These are phyloP conservation scores for Trematomus loennbergii DNA, from an alignment of 2,113 vertebrate species.

Conservation along the genomic window DNA sequence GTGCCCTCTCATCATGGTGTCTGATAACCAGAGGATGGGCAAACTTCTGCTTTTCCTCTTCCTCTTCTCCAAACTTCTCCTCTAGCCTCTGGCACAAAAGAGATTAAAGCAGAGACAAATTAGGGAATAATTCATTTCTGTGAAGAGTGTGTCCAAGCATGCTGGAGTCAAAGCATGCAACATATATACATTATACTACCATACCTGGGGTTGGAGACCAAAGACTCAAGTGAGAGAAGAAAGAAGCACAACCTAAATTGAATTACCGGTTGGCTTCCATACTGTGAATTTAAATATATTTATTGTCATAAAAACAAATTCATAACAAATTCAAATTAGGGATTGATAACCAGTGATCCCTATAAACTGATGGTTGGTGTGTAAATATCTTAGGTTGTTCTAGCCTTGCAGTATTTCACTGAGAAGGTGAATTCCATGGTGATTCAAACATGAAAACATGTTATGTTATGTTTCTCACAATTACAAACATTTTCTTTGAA, in stretches of 20 bases:
- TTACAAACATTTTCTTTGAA: too few relatives aligned
- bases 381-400: neutral
- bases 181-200: neutral
- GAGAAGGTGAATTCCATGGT: too few relatives aligned
- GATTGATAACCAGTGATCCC: neutral
- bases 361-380: neutral
- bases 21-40: conserved; percentile 84
- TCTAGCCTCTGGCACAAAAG: conserved; percentile 62
- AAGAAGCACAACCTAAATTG: too few relatives aligned
- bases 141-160: neutral
- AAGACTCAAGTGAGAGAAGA: too few relatives aligned
- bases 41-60: conserved; percentile 25
- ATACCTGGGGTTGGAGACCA: too few relatives aligned
- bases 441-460: too few relatives aligned
- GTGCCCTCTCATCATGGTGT: conserved; percentile 83
- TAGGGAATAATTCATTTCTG: neutral
- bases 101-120: neutral
- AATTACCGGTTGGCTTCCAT: too few relatives aligned
- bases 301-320: too few relatives aligned
- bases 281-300: too few relatives aligned
- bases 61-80: conserved; percentile 45
- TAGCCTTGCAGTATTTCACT: too few relatives aligned
- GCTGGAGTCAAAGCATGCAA: neutral
- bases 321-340: too few relatives aligned
- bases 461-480: too few relatives aligned